A percentile compares a stretch with the other conserved stretches of the same genome.
Evolutionary conservation across 1,140 invertebrate species (phyloP).

Genomic region (Pseudomyrmex pallidus): DNA sequence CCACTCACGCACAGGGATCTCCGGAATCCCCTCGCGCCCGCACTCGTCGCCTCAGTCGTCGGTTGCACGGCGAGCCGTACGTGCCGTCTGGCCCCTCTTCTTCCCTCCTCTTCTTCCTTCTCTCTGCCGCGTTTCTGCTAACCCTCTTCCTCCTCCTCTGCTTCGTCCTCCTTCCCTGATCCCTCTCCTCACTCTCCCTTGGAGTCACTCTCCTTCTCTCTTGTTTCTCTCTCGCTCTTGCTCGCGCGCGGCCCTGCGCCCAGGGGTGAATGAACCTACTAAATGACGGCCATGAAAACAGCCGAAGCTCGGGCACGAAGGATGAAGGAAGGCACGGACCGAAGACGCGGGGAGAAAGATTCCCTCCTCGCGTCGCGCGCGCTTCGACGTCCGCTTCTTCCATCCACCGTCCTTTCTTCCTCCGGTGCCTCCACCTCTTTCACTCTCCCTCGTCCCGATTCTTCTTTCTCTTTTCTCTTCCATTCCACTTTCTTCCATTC

Average conservation of each 20-base stretch:
- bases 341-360: slow-evolving; percentile 67
- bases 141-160: slow-evolving; percentile 32
- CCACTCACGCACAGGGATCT: slow-evolving; percentile 56
- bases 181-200: slow-evolving; percentile 46
- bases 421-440: slow-evolving; percentile 31
- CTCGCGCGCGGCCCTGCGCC: slow-evolving; percentile 73
- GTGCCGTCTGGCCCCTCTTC: slow-evolving; percentile 77
- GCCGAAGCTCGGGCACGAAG: slow-evolving; percentile 83
- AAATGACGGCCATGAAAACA: slow-evolving; percentile 86
- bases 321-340: slow-evolving; percentile 77
- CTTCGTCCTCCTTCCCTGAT: slow-evolving; percentile 56
- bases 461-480: slow-evolving; percentile 38
- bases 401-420: slow-evolving; percentile 30
- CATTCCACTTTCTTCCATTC: slow-evolving; percentile 50
- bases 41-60: slow-evolving; percentile 57
- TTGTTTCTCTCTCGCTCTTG: slow-evolving; percentile 47
- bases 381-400: slow-evolving; percentile 60
- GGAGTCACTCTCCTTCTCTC: slow-evolving; percentile 15
- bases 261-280: slow-evolving; percentile 85
- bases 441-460: slow-evolving; percentile 20
- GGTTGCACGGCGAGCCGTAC: slow-evolving; percentile 75
- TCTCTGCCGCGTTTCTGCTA: slow-evolving; percentile 44
- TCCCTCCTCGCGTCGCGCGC: slow-evolving; percentile 24
- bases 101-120: slow-evolving; percentile 41
- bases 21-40: slow-evolving; percentile 64